A percentile compares a stretch with the other conserved stretches of the same genome.
phyloP scores from a whole-genome alignment of 2,113 vertebrate genomes.

The Lates calcarifer region DNA sequence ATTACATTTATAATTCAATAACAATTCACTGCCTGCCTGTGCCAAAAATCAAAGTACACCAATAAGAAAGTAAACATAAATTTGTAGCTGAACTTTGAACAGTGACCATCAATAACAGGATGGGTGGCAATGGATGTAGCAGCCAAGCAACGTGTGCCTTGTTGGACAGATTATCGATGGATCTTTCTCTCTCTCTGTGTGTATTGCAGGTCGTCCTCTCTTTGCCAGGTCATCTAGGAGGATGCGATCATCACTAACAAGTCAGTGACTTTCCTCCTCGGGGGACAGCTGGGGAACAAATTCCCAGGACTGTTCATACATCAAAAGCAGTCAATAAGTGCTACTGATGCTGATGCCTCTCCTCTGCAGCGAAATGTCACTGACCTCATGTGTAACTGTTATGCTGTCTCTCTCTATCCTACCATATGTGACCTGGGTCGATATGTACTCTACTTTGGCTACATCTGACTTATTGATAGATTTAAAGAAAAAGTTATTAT shows the following conservation, averaged over 20 bases:
- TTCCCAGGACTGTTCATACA: conserved; percentile 51
- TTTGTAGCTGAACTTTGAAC: not conserved
- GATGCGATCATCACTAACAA: conserved; percentile 45
- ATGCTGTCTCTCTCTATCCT: conserved; percentile 13
- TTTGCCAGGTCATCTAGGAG: conserved; percentile 50
- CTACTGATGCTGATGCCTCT: conserved; percentile 37
- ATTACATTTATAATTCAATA: not conserved
- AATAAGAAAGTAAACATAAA: not conserved
- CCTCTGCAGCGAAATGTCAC: conserved; percentile 50
- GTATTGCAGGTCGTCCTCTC: conserved; percentile 24
- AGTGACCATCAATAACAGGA: conserved; percentile 18
- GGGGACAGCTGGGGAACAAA: conserved; percentile 23
- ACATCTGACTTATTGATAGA: conserved; percentile 38
- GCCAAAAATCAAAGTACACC: not conserved
- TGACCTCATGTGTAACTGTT: conserved; percentile 29
- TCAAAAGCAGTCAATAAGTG: conserved; percentile 58
- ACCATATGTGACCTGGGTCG: conserved; percentile 16
- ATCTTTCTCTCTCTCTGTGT: not conserved
- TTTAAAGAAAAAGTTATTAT: conserved; percentile 1
- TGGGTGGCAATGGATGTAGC: not conserved
- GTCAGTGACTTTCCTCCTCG: conserved; percentile 32
- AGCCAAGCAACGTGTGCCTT: not conserved
- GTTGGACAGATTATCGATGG: conserved; percentile 37
- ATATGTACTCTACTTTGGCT: conserved; percentile 28
- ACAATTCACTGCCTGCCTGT: too few relatives aligned